phyloP scores from a whole-genome alignment of 2,888 invertebrate species.

The Heliconius ismenius region DNA sequence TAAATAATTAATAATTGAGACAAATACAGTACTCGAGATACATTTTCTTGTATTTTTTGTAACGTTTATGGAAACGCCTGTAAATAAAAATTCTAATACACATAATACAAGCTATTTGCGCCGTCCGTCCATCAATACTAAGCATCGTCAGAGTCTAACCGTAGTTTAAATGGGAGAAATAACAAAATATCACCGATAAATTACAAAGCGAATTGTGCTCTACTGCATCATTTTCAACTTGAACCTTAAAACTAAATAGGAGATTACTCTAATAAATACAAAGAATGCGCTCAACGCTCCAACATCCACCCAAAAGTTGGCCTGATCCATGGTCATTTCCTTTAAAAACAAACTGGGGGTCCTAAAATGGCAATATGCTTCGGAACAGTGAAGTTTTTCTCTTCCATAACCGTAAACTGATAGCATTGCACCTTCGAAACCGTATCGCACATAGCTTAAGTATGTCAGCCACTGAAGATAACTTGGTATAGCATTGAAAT shows the following conservation, averaged over 20 bases:
- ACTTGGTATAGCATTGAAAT: constrained; percentile 93
- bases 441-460: constrained; percentile 92
- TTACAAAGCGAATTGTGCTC: constrained; percentile 50
- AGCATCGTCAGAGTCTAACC: constrained; percentile 39
- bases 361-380: constrained; percentile 91
- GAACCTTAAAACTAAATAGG: constrained; percentile 91
- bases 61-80: not conserved
- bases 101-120: constrained; percentile 47
- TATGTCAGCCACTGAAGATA: constrained; percentile 95
- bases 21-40: constrained; percentile 5
- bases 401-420: constrained; percentile 94
- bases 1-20: not conserved
- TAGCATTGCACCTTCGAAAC: constrained; percentile 95
- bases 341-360: constrained; percentile 91
- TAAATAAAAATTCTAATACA: not conserved
- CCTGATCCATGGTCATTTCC: constrained; percentile 91
- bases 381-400: constrained; percentile 90
- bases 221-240: constrained; percentile 85
- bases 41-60: not conserved
- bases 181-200: constrained; percentile 43
- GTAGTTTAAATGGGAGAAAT: constrained; percentile 42
- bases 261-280: constrained; percentile 87
- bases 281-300: constrained; percentile 91
- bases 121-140: constrained; percentile 38
- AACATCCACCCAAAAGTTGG: constrained; percentile 91